Conservation (phyloP, 2,888 invertebrate species). For the Congeria kusceri region DNA sequence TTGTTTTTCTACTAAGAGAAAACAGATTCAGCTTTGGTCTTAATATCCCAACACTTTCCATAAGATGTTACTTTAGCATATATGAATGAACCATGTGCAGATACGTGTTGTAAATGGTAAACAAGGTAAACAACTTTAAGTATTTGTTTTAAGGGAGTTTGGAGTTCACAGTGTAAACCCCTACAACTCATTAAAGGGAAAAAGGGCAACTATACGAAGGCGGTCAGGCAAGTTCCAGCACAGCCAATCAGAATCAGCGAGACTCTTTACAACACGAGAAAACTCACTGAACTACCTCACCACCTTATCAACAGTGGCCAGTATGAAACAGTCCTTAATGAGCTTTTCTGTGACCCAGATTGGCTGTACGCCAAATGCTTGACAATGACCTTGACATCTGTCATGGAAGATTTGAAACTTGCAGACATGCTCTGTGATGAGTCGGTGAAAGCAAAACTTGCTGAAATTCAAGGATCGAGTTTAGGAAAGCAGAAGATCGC, state of each 20-base stretch:
- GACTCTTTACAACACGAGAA: slow-evolving; percentile 69
- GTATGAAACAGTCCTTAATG: slow-evolving; percentile 89
- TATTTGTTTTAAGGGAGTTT: slow-evolving; percentile 65
- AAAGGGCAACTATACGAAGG: slow-evolving; percentile 73
- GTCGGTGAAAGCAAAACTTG: slow-evolving; percentile 14
- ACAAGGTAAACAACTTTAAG: background rate
- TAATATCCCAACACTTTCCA: too few relatives aligned
- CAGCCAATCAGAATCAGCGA: slow-evolving; percentile 69
- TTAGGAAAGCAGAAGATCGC: slow-evolving; percentile 15
- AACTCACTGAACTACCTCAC: slow-evolving; percentile 74
- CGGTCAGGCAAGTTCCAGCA: slow-evolving; percentile 69
- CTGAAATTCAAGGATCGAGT: background rate
- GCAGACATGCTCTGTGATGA: slow-evolving; percentile 48
- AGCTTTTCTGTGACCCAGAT: slow-evolving; percentile 97
- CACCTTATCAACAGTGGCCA: slow-evolving; percentile 71
- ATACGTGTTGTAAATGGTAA: too few relatives aligned
- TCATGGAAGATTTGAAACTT: slow-evolving; percentile 92
- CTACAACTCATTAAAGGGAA: slow-evolving; percentile 77
- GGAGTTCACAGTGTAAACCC: slow-evolving; percentile 72
- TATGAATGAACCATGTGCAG: too few relatives aligned
- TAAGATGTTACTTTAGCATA: too few relatives aligned
- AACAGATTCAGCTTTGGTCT: too few relatives aligned
- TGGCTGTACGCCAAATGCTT: slow-evolving; percentile 98
- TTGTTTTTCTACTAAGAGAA: too few relatives aligned
- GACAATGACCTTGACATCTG: slow-evolving; percentile 96